Conservation (phyloP, 2,113 vertebrate species). For the Suncus etruscus region DNA sequence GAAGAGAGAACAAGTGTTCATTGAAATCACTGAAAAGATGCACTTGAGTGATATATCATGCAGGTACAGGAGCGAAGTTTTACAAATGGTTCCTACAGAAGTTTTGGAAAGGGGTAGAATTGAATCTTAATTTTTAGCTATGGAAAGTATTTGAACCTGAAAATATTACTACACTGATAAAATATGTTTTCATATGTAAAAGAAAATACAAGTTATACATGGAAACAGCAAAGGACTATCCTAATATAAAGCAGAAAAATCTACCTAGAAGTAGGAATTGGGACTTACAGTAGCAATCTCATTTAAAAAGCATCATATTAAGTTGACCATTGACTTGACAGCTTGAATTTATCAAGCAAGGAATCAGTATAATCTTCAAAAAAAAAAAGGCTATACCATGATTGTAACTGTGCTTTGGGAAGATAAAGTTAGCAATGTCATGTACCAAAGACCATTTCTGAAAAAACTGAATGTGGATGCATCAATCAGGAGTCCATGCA, state of each 20-base stretch:
- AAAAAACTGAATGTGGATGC: background rate
- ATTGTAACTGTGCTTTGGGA: background rate
- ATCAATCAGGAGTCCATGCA: no score
- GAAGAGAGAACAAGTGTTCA: background rate
- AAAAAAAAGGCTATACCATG: background rate
- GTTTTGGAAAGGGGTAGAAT: background rate
- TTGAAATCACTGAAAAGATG: background rate
- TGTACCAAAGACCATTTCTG: background rate
- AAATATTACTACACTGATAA: background rate
- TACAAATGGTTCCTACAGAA: background rate
- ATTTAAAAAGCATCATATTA: background rate
- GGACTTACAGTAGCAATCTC: background rate
- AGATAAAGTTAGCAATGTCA: background rate
- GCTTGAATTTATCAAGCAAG: background rate
- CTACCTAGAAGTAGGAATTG: background rate
- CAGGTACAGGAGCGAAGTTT: background rate
- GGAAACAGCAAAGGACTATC: background rate
- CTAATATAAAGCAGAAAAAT: no score
- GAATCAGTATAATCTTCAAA: background rate
- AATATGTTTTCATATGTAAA: background rate
- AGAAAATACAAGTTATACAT: background rate
- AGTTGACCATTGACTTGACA: background rate
- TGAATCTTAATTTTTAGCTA: background rate
- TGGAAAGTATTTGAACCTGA: background rate
- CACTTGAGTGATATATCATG: rapidly evolving